These are phyloP conservation scores for Neuroscelio doddi DNA, from an alignment of 2,888 invertebrate genomes.

Conservation along the genomic window DNA sequence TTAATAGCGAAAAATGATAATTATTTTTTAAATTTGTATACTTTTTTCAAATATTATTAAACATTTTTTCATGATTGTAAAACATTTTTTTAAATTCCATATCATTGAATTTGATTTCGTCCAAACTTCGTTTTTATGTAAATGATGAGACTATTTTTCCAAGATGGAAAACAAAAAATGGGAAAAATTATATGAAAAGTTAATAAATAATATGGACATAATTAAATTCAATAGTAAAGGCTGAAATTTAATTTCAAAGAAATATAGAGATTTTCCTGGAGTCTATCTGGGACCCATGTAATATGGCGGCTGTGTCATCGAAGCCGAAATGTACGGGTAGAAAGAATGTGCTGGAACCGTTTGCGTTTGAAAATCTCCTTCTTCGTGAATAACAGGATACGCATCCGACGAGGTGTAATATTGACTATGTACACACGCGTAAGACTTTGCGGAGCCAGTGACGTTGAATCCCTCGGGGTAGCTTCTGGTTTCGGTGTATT, in stretches of 20 bases:
- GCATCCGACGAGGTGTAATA: constrained; percentile 63
- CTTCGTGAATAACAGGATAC: constrained; percentile 62
- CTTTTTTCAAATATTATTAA: no score
- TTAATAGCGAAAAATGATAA: no score
- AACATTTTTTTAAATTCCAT: no score
- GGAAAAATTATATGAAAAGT: no score
- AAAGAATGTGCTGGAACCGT: constrained; percentile 62
- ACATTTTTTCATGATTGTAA: no score
- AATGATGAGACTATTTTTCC: background rate
- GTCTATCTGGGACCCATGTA: constrained; percentile 65
- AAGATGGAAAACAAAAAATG: background rate
- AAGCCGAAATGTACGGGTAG: constrained; percentile 66
- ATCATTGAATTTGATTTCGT: background rate
- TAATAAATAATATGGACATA: no score
- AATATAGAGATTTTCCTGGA: background rate
- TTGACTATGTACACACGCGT: constrained; percentile 64
- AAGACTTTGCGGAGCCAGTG: constrained; percentile 55
- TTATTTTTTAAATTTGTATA: no score
- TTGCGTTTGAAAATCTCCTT: constrained; percentile 62
- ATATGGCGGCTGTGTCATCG: constrained; percentile 66
- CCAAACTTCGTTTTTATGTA: background rate
- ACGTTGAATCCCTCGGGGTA: constrained; percentile 58
- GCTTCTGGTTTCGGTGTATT: constrained; percentile 60
- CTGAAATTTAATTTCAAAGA: background rate
- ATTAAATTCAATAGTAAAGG: no score